Base-by-base conservation (phyloP, 2,888 invertebrate genomes). In the Hydroisotoma schaefferi region DNA sequence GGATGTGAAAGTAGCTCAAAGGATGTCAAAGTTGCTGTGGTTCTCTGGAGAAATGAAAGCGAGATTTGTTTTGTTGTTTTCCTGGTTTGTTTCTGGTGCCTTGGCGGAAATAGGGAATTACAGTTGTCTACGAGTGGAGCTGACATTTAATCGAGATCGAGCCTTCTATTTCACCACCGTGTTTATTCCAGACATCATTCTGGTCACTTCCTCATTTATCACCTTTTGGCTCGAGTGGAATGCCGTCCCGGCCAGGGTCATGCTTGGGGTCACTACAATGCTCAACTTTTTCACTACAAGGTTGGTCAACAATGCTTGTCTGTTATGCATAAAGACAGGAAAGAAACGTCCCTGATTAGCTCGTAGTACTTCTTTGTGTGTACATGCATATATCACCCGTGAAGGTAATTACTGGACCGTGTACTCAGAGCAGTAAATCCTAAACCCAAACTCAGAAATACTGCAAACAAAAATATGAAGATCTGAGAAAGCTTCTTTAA, bases 211-310 rank as follows among this genome's bases (percentile, higher is more conserved):
- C 80, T 93, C 93, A 76, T 94, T 94, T 84, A 94, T 94, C 81
- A 93, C 93, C 77, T 94, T 94, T 84, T 94, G 93, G 93, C 84
- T 94, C 80, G 93, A 94, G 82, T 93, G 93, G 92, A 94, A 94
- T 81, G 93, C 93, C 75, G 93, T 93, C 77, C 93, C 93, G 77
- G 93, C 93, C 78, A 85, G 93, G 81, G 93, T 93, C 77, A 93
- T 94, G 92, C 92, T 94, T 83, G 93, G 93, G 80, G 93, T 94
- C 76, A 94, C 94, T 75, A 94, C 94, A 79, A 94, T 94, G 93
- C 87, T 94, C 86, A 94, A 93, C 83, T 94, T 94, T 85, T 94
- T 94, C 87, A 94, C 93, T 74, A 94, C 93, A 54, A 60, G 76
- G 76, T 68, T 75, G 4, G 37, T 15, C n/a, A n/a, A n/a, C n/a